Evolutionary conservation across 2,113 vertebrate species (phyloP), one percentile per base, ranked within the genome.

Genomic region (Phoxinus phoxinus): DNA sequence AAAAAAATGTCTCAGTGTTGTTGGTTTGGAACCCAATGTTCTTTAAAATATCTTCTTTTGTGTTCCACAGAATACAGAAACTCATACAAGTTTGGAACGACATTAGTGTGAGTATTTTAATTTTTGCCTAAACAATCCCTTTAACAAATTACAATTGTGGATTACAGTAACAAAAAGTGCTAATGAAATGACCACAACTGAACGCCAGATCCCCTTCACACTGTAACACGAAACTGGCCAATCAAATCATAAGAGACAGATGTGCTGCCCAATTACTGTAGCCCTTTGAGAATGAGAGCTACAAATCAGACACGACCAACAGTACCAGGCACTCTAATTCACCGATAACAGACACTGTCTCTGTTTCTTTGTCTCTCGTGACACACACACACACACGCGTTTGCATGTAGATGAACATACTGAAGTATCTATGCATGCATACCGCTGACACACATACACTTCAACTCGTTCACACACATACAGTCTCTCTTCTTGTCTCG

Each of bases 251-350:
- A n/a, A 90, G 85, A 86, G 81, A 91, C 80, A 86, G 74, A 53
- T 83, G 85, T 87, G 48, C 86, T 90, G 82, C 75, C 75, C 69
- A 37, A 76, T 32, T 76, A 44, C 21, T 8, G 48, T 48, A 61
- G 35, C 81, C 58, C 82, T 82, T 87, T 86, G 85, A 86, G 85
- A 91, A 90, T 27, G 32, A 69, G 63, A 82, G 23, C 10, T 84
- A 91, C 92, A 90, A 92, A 92, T 92, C 90, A 92, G 91, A 76
- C 46, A 92, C 88, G 80, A 83, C 85, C 89, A 82, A 75, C 88
- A 91, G 85, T 85, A 85, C 87, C 89, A 89, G 89, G 87, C 86
- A 73, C 87, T 71, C 13, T 17, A 13, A 59, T 48, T n/a, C 46
- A 82, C 72, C 15, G 44, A 67, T 69, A 81, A 78, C 84, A 78